Conservation (phyloP, 2,113 vertebrate species). For the Australoheros scitulus region DNA sequence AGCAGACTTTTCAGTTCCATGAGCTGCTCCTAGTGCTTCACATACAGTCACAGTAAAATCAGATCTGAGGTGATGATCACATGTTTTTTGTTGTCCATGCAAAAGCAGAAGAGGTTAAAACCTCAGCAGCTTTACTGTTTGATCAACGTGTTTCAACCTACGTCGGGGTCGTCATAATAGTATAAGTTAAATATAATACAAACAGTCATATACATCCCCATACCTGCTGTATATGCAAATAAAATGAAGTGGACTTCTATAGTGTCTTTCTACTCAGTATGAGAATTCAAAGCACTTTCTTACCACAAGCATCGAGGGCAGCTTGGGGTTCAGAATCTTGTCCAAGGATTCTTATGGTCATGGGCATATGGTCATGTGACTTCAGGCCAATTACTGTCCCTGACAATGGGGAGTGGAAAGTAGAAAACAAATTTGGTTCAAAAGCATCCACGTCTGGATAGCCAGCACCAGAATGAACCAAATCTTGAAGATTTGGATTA, state of each 20-base stretch:
- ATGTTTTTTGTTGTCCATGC: neutral
- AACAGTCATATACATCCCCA: too few species aligned
- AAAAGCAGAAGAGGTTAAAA: neutral
- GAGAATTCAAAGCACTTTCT: too few species aligned
- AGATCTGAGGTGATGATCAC: neutral
- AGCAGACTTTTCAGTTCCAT: fast-evolving
- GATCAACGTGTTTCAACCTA: too few species aligned
- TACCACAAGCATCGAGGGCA: too few species aligned
- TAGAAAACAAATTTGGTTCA: neutral
- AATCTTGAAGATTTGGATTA: neutral
- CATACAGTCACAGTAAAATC: neutral
- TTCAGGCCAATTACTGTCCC: neutral
- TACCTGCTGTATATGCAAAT: too few species aligned
- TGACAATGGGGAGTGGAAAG: neutral
- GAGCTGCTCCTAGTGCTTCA: neutral
- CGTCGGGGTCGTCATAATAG: neutral
- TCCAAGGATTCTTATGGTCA: too few species aligned
- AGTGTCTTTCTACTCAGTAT: too few species aligned
- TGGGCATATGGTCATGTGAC: neutral
- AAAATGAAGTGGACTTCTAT: too few species aligned
- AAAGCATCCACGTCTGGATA: neutral
- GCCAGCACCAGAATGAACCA: neutral
- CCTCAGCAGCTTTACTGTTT: neutral
- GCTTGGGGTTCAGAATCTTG: too few species aligned
- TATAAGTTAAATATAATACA: too few species aligned